phyloP scores from a whole-genome alignment of 37 sponge, comb jelly and placozoan genomes.

The Oscarella lobularis region DNA sequence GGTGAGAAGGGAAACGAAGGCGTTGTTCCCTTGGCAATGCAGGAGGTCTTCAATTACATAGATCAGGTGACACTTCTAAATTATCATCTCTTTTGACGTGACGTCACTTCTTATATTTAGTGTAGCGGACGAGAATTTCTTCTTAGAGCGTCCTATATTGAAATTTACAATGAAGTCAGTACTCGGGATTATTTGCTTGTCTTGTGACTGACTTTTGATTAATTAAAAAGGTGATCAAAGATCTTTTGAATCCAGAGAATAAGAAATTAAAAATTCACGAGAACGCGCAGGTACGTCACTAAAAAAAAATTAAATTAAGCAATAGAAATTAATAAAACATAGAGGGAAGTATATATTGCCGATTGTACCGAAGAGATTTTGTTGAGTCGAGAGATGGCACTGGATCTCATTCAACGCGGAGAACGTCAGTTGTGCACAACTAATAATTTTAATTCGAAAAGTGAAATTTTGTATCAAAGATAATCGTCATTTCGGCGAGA shows the following conservation, averaged over 20 bases:
- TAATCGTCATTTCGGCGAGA: constrained; percentile 52
- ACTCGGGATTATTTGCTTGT: not conserved
- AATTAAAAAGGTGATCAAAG: no score
- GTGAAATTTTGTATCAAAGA: constrained; percentile 14
- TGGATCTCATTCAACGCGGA: not conserved
- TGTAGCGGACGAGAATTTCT: constrained; percentile 49
- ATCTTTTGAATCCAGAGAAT: constrained; percentile 53
- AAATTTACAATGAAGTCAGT: constrained; percentile 85
- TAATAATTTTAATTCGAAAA: not conserved
- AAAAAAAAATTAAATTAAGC: not conserved
- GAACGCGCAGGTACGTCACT: constrained; percentile 21
- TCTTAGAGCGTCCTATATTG: constrained; percentile 64
- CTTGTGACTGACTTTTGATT: no score
- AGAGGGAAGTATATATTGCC: not conserved
- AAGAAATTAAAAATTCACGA: constrained; percentile 42
- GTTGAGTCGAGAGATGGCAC: not conserved
- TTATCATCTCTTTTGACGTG: not conserved
- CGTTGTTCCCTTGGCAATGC: constrained; percentile 38
- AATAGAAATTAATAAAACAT: not conserved
- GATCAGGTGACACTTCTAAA: constrained; percentile 24
- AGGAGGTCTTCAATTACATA: constrained; percentile 35
- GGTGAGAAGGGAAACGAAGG: constrained; percentile 30
- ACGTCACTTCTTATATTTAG: constrained; percentile 9
- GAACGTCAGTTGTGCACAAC: not conserved
- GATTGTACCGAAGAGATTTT: not conserved